Percentiles rank a stretch among this genome's conserved stretches.
phyloP scores from a whole-genome alignment of 1,140 invertebrate genomes.

The Rhagoletis zephyria region DNA sequence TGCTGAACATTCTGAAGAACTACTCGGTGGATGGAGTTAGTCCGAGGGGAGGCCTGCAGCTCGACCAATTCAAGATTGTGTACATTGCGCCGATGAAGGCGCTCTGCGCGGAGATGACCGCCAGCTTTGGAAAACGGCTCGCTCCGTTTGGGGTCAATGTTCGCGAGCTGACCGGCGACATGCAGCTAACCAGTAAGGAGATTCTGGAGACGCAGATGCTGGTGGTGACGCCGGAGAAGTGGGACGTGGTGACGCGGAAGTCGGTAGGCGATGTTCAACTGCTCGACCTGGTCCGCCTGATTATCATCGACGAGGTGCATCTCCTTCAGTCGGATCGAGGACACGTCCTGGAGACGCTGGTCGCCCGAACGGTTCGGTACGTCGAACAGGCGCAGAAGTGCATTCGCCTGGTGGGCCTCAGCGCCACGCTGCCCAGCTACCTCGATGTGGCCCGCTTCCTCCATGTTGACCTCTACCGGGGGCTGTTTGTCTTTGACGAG shows the following conservation, averaged over 20 bases:
- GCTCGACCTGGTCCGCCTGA: conserved; percentile 90
- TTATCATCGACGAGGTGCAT: conserved; percentile 99
- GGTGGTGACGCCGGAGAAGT: conserved; percentile 99
- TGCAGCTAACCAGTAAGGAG: conserved; percentile 95
- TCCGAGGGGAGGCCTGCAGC: conserved; percentile 86
- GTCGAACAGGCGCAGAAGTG: conserved; percentile 96
- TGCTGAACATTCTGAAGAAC: conserved; percentile 87
- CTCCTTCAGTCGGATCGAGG: conserved; percentile 96
- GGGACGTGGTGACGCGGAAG: conserved; percentile 99
- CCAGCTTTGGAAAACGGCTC: conserved; percentile 90
- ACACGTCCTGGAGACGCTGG: conserved; percentile 96
- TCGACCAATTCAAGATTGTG: conserved; percentile 97
- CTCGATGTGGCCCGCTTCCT: conserved; percentile 96
- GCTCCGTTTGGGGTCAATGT: conserved; percentile 80
- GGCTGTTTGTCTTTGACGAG: conserved; percentile 97
- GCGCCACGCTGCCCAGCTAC: conserved; percentile 98
- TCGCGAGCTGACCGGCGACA: conserved; percentile 96
- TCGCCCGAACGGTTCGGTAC: conserved; percentile 94
- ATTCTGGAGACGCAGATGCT: conserved; percentile 97
- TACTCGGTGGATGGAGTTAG: no score
- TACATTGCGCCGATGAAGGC: conserved; percentile 99
- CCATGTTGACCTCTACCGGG: conserved; percentile 91
- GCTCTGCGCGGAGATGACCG: conserved; percentile 97
- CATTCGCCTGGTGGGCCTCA: conserved; percentile 97
- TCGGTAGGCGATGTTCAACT: conserved; percentile 92